Percentiles rank a stretch among this genome's conserved stretches.
Conservation (phyloP, 2,888 invertebrate genomes). For the Netelia melanura region DNA sequence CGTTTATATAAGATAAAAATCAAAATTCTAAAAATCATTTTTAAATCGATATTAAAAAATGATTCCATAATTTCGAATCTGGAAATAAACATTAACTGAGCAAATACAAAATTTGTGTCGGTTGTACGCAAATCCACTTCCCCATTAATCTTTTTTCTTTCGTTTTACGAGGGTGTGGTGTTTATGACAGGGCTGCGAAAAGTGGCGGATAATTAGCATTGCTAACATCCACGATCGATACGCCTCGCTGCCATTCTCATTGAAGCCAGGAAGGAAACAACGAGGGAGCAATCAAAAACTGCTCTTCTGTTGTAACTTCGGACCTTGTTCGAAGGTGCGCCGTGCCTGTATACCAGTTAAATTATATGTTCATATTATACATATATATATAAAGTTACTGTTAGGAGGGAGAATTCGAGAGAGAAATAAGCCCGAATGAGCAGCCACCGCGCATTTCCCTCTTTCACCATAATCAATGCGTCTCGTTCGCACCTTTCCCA, state of each 20-base stretch:
- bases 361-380: conserved; percentile 24
- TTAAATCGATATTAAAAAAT: too few relatives aligned
- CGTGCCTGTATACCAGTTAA: conserved; percentile 40
- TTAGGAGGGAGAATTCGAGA: conserved; percentile 38
- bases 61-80: too few relatives aligned
- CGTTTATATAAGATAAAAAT: background rate
- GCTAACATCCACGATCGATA: conserved; percentile 68
- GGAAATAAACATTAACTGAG: too few relatives aligned
- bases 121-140: too few relatives aligned
- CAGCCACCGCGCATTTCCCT: conserved; percentile 39
- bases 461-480: conserved; percentile 48
- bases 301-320: background rate
- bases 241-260: conserved; percentile 55
- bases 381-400: conserved; percentile 27
- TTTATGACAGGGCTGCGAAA: conserved; percentile 65
- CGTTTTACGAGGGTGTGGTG: conserved; percentile 42
- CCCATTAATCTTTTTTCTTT: conserved; percentile 31
- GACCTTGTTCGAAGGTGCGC: conserved; percentile 59
- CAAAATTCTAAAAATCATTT: too few relatives aligned
- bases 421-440: conserved; percentile 30
- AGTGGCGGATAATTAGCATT: conserved; percentile 78
- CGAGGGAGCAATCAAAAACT: conserved; percentile 52
- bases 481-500: conserved; percentile 39
- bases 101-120: too few relatives aligned
- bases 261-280: conserved; percentile 56